A percentile compares a stretch with the other conserved stretches of the same genome.
Evolutionary conservation across 2,797 vertebrate species (phyloP).

Genomic region (Pristis pectinata): DNA sequence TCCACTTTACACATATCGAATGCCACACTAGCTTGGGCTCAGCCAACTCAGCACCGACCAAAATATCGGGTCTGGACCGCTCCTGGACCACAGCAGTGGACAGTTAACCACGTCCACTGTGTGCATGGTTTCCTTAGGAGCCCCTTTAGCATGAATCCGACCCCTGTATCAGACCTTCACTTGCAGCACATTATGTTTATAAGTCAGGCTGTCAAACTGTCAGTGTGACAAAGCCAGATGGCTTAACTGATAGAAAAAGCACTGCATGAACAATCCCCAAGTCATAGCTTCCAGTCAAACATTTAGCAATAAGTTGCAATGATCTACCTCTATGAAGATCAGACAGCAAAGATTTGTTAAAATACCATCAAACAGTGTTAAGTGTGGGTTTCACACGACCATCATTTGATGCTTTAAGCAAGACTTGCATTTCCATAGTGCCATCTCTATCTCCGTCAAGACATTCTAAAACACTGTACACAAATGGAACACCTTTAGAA

Average conservation of each 20-base stretch:
- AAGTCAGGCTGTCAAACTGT: neutral
- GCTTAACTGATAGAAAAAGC: neutral
- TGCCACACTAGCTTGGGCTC: too few species aligned
- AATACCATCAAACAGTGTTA: neutral
- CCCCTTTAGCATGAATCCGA: neutral
- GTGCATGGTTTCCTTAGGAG: neutral
- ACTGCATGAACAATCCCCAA: neutral
- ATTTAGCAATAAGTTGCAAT: neutral
- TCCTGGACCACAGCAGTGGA: neutral
- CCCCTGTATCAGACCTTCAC: neutral
- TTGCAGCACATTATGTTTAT: neutral
- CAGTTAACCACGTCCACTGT: neutral
- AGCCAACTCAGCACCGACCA: neutral
- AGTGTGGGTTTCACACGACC: neutral
- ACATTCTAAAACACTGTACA: too few species aligned
- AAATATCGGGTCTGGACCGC: neutral
- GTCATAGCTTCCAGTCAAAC: neutral
- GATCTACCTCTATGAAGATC: neutral
- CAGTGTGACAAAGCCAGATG: neutral
- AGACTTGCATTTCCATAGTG: too few species aligned
- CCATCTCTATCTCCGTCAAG: too few species aligned
- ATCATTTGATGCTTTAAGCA: neutral
- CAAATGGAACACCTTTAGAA: too few species aligned
- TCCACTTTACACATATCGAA: neutral
- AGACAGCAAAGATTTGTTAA: neutral